Base-by-base conservation (phyloP, 53 echinoderm and acorn worm species). In the Apostichopus leukothele region DNA sequence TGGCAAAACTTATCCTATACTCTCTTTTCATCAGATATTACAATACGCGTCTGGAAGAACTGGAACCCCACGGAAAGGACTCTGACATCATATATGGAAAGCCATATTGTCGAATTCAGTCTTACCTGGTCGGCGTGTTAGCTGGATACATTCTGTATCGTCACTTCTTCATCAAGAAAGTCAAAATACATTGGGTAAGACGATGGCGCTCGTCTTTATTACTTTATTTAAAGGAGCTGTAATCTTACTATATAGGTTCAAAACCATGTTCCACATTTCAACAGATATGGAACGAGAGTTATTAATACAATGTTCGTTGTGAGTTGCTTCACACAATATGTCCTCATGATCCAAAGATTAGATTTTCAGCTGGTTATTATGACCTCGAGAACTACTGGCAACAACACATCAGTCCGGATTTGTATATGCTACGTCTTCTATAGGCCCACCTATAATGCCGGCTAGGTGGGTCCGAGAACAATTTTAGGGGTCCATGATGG, bases 61-160 rank as follows among this genome's bases (percentile, higher is more conserved):
- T 83, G 6, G 83, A 83, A 83, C 83, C 83, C 7, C 12, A 51
- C 6, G 39, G 39, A 6, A 13, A 8, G 25, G 54, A 59, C 11
- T 60, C 60, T 10, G 83, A 83, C 60, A 54, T 83, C 60, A 19
- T 85, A 4, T 90, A 90, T 21, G 90, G 68, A 5, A 90, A 90
- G 53, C 90, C 90, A 1, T 90, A 85, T 74, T 85, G 67, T 75
- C 90, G 90, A 14, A 90, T 90, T 20, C 74, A 84, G 14, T 60
- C 90, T 3, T 90, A 90, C 50, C 6, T 90, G 22, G 90, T 90
- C 67, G 90, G 90, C 0, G 26, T 90, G 14, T 74, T 57, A 52
- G 21, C 74, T 18, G 90, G 90, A 10, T 84, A 67, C 60, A 23
- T 90, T 3, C 52, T 90, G 20, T 86, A 86, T 0, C 50, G 78